These are phyloP conservation scores for Dugesia japonica DNA, from an alignment of 2,888 invertebrate species.

Conservation along the genomic window DNA sequence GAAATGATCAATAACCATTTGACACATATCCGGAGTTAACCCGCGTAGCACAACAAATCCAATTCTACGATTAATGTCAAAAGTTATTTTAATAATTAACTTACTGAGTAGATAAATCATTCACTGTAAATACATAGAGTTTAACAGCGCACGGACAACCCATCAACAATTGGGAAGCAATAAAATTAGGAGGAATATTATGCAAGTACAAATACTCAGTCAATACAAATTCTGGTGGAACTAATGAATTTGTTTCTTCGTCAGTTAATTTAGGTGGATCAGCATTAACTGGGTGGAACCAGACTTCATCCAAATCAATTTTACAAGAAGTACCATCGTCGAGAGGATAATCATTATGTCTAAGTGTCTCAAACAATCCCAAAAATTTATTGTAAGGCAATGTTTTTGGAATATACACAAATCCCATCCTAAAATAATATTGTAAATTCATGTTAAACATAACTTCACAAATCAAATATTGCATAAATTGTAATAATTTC, in stretches of 20 bases:
- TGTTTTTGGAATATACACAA: neutral
- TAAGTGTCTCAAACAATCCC: neutral
- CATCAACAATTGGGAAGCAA: neutral
- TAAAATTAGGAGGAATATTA: neutral
- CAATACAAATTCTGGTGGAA: neutral
- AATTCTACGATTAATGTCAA: neutral
- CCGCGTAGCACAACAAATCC: constrained; percentile 11
- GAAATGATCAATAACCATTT: neutral
- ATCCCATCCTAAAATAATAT: neutral
- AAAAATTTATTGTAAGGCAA: neutral
- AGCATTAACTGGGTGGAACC: neutral
- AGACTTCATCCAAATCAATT: neutral
- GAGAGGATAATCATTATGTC: neutral
- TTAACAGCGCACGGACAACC: neutral
- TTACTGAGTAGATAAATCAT: constrained; percentile 20
- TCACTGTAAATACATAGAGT: neutral
- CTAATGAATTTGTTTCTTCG: neutral
- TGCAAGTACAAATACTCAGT: neutral
- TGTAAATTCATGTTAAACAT: no score
- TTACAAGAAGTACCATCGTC: neutral
- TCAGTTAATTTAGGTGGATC: neutral
- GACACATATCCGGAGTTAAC: neutral
- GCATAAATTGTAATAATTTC: no score
- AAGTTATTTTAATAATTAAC: no score
- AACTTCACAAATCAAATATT: no score